Conservation (phyloP, 2,797 vertebrate genomes). For the Leucoraja ocellata region DNA sequence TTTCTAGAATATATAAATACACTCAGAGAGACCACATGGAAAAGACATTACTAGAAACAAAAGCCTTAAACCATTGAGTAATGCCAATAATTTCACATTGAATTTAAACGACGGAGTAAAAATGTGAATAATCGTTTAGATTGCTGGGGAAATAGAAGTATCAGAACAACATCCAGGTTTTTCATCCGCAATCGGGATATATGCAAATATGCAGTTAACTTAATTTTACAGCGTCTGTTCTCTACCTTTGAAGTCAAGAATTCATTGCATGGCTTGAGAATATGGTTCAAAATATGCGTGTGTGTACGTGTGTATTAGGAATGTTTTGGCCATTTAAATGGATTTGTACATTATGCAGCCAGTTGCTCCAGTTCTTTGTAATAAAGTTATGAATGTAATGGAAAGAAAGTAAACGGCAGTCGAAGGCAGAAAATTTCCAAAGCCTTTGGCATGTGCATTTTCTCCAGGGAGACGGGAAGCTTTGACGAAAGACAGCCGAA, state of each 20-base stretch:
- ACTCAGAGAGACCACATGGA: conserved; percentile 25
- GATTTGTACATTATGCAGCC: not conserved
- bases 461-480: not conserved
- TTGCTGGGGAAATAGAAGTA: not conserved
- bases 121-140: not conserved
- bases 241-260: not conserved
- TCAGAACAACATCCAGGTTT: not conserved
- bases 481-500: conserved; percentile 28
- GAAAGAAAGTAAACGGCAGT: not conserved
- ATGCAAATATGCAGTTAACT: not conserved
- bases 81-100: not conserved
- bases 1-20: conserved; percentile 22
- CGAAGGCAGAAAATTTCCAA: conserved; percentile 13
- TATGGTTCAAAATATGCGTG: too few relatives aligned
- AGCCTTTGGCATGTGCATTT: not conserved
- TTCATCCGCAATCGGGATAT: too few relatives aligned
- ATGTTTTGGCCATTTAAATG: not conserved
- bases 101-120: not conserved
- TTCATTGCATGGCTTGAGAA: not conserved
- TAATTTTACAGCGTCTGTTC: not conserved
- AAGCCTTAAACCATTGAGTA: not conserved
- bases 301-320: not conserved
- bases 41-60: conserved; percentile 16
- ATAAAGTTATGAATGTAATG: not conserved
- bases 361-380: not conserved